A percentile compares a stretch with the other conserved stretches of the same genome.
Conservation (phyloP, 2,888 invertebrate genomes). For the Cataglyphis altisquamis region DNA sequence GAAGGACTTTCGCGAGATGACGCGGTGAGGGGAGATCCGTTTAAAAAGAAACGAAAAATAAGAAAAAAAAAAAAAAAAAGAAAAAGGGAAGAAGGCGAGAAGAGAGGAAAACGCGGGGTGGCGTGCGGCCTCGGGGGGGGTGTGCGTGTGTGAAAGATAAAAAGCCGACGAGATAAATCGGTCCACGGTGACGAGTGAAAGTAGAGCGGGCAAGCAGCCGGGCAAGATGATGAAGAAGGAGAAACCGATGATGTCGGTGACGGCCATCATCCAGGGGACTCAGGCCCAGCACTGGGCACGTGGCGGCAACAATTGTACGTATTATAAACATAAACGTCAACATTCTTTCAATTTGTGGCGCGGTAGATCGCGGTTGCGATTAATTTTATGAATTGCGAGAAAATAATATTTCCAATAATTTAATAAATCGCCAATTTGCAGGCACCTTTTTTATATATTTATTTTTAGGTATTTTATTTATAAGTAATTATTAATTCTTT, state of each 20-base stretch:
- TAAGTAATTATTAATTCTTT: too few relatives aligned
- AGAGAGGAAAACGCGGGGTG: background rate
- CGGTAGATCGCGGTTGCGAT: background rate
- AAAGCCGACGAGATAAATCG: constrained; percentile 40
- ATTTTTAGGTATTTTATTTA: too few relatives aligned
- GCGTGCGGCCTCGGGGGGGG: constrained; percentile 21
- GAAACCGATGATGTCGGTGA: constrained; percentile 95
- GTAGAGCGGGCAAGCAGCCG: constrained; percentile 56
- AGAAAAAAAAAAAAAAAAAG: background rate
- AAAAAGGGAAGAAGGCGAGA: background rate
- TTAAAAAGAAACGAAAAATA: constrained; percentile 54
- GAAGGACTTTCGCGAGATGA: constrained; percentile 61
- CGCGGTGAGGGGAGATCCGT: constrained; percentile 49
- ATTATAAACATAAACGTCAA: constrained; percentile 45
- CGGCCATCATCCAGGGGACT: constrained; percentile 92
- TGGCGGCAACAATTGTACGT: constrained; percentile 87
- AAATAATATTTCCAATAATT: background rate
- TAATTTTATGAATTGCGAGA: background rate
- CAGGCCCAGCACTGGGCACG: constrained; percentile 90
- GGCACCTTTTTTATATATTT: too few relatives aligned
- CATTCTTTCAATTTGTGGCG: background rate
- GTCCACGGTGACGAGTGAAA: constrained; percentile 69
- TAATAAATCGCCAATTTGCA: background rate
- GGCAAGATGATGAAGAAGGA: constrained; percentile 93
- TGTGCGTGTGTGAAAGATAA: constrained; percentile 23